A percentile compares a stretch with the other conserved stretches of the same genome.
These are phyloP conservation scores for Oenanthe oenanthe DNA, from an alignment of 2,113 vertebrate genomes.

Conservation along the genomic window DNA sequence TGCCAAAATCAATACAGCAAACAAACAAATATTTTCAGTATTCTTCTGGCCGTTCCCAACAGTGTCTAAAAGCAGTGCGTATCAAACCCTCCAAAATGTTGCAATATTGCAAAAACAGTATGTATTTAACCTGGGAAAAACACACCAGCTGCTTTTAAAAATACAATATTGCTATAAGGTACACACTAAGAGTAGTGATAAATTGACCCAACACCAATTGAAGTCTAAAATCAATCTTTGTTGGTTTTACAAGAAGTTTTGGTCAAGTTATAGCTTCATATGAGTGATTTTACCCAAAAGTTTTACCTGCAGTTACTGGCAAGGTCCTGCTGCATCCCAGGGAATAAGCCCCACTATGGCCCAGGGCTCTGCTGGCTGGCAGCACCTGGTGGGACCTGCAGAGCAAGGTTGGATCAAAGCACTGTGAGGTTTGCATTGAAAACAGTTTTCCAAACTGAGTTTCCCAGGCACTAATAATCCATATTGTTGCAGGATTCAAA, in stretches of 20 bases:
- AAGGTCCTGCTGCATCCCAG: not conserved
- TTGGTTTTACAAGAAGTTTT: not conserved
- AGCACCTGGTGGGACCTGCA: not conserved
- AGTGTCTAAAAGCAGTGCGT: not conserved
- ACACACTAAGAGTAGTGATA: not conserved
- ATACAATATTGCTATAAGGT: not conserved
- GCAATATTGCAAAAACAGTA: not conserved
- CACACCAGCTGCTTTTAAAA: not conserved
- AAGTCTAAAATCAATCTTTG: not conserved
- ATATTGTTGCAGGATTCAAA: not conserved
- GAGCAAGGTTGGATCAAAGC: not conserved
- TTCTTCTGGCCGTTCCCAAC: not conserved
- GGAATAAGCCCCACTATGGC: not conserved
- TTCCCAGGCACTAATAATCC: not conserved
- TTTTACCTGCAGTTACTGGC: not conserved
- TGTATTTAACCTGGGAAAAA: not conserved
- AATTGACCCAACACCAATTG: not conserved
- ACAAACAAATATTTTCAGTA: constrained; percentile 4
- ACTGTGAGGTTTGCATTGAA: not conserved
- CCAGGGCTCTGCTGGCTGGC: not conserved
- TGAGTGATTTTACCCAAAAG: not conserved
- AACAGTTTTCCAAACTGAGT: not conserved
- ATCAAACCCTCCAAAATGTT: not conserved
- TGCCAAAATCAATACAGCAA: constrained; percentile 14
- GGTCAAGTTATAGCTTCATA: not conserved